These are phyloP conservation scores for Protobothrops flavoviridis DNA, from an alignment of 2,113 vertebrate species.

Conservation along the genomic window DNA sequence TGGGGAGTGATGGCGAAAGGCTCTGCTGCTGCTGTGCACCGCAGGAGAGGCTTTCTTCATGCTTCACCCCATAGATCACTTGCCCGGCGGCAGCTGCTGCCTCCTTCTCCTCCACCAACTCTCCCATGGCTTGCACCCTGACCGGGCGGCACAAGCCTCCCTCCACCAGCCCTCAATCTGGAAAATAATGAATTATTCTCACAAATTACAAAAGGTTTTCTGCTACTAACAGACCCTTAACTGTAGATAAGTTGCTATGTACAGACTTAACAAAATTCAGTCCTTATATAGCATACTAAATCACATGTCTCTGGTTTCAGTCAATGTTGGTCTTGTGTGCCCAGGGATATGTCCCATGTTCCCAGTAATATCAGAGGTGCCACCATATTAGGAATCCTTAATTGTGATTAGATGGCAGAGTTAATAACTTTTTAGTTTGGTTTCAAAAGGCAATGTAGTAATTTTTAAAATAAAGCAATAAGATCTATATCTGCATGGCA, in stretches of 20 bases:
- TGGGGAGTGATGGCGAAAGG: too few species aligned
- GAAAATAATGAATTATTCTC: background rate
- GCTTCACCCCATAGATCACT: too few species aligned
- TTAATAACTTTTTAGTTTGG: background rate
- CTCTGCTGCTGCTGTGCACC: too few species aligned
- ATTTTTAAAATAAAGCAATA: background rate
- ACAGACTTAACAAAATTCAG: background rate
- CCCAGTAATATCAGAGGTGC: background rate
- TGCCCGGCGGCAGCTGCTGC: too few species aligned
- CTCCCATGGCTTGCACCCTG: too few species aligned
- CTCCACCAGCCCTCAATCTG: too few species aligned
- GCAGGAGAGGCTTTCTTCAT: too few species aligned
- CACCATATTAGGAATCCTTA: background rate
- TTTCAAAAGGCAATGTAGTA: background rate
- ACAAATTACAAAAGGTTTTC: background rate
- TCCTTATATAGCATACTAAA: background rate
- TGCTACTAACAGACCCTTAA: background rate
- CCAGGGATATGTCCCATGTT: background rate
- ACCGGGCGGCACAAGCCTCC: too few species aligned
- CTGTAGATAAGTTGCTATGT: background rate
- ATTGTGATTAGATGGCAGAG: background rate
- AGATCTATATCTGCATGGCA: background rate
- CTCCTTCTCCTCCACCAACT: too few species aligned
- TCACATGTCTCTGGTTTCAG: background rate
- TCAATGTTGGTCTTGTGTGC: background rate